These are phyloP conservation scores for Hypselothyrea guttata DNA, from an alignment of 2,888 invertebrate species.

Conservation along the genomic window DNA sequence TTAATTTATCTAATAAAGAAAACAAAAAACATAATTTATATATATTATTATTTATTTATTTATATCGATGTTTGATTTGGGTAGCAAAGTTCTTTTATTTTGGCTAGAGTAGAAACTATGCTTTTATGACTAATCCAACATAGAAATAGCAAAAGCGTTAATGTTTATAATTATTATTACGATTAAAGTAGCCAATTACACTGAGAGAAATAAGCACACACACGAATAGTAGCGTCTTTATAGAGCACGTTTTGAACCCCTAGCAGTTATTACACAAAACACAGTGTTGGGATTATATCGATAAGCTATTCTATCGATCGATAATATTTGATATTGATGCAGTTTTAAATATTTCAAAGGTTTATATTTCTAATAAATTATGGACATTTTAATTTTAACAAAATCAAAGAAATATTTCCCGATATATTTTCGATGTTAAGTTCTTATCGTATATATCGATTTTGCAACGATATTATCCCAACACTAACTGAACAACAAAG, in stretches of 20 bases:
- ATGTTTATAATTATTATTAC: slow-evolving; percentile 61
- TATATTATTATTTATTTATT: slow-evolving; percentile 15
- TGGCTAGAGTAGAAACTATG: slow-evolving; percentile 43
- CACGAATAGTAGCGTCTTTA: slow-evolving; percentile 45
- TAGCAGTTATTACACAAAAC: slow-evolving; percentile 33
- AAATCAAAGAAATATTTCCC: too few species aligned
- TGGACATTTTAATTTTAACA: too few species aligned
- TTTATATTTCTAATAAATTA: too few species aligned
- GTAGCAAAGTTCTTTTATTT: slow-evolving; percentile 20
- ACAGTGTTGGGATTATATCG: too few species aligned
- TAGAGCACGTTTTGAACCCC: slow-evolving; percentile 45
- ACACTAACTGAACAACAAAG: slow-evolving; percentile 24
- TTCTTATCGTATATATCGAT: too few species aligned
- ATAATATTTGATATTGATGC: too few species aligned
- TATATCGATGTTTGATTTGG: background rate
- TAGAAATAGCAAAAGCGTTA: slow-evolving; percentile 65
- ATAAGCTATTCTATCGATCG: too few species aligned
- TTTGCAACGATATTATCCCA: too few species aligned
- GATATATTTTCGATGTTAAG: too few species aligned
- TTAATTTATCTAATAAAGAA: slow-evolving; percentile 63
- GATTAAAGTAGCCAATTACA: slow-evolving; percentile 64
- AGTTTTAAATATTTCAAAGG: too few species aligned
- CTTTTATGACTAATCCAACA: slow-evolving; percentile 60
- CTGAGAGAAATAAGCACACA: slow-evolving; percentile 36
- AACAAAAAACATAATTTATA: slow-evolving; percentile 20